A percentile compares a stretch with the other conserved stretches of the same genome.
phyloP scores from a whole-genome alignment of 1,140 invertebrate genomes.

The Hormaphis cornu region DNA sequence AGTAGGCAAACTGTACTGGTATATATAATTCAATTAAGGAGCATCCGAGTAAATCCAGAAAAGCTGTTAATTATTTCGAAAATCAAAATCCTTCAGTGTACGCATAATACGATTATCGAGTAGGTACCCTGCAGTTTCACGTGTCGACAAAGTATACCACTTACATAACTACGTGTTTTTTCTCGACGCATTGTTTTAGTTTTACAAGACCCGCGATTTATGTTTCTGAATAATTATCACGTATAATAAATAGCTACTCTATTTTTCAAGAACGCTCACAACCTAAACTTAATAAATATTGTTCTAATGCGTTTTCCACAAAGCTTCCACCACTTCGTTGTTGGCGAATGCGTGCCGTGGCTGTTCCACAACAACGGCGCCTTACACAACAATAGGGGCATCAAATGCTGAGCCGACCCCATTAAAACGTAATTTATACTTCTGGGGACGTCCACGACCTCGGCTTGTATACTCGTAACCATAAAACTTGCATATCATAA shows the following conservation, averaged over 20 bases:
- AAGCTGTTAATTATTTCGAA: constrained; percentile 27
- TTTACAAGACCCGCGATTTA: background rate
- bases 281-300: background rate
- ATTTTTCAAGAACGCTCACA: background rate
- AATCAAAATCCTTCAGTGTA: constrained; percentile 10
- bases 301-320: background rate
- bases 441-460: background rate
- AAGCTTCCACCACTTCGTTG: background rate
- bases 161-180: no score
- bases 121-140: no score
- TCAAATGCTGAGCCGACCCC: background rate
- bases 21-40: constrained; percentile 18
- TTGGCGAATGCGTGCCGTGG: background rate
- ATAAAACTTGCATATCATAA: background rate
- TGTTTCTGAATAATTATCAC: background rate
- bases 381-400: background rate
- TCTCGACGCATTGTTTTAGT: background rate
- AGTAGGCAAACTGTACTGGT: background rate
- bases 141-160: background rate
- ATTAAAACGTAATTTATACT: constrained; percentile 21
- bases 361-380: background rate
- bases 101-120: constrained; percentile 14
- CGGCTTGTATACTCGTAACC: background rate
- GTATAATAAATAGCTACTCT: no score
- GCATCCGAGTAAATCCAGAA: constrained; percentile 15